Conservation (phyloP, 1,140 invertebrate genomes). For the Zaprionus capensis region DNA sequence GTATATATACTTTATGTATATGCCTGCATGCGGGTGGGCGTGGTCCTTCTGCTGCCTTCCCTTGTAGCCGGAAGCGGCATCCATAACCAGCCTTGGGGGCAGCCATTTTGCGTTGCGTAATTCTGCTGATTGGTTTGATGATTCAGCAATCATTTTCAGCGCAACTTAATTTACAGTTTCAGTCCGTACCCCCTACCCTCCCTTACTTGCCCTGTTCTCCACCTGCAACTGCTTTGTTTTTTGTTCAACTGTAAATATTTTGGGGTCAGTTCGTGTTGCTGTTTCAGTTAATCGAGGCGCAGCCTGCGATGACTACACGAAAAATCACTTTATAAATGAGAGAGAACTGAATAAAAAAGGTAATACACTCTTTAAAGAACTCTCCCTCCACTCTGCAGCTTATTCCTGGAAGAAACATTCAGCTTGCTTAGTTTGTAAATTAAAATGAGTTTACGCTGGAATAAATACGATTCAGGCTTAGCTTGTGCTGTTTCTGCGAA, state of each 20-base stretch:
- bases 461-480: no score
- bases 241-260: not conserved
- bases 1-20: constrained; percentile 1
- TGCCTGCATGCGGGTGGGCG: constrained; percentile 15
- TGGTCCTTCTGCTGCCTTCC: not conserved
- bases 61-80: constrained; percentile 34
- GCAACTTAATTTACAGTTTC: constrained; percentile 49
- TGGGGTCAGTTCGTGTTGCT: not conserved
- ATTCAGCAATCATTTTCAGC: constrained; percentile 67
- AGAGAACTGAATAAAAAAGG: not conserved
- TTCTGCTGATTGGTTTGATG: constrained; percentile 72
- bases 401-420: no score
- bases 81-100: constrained; percentile 7
- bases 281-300: not conserved
- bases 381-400: no score
- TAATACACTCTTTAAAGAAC: no score
- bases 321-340: constrained; percentile 27
- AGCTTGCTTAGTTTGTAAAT: not conserved
- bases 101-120: constrained; percentile 59
- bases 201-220: no score
- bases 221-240: not conserved
- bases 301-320: constrained; percentile 5
- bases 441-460: not conserved
- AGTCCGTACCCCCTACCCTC: not conserved
- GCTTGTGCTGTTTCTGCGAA: no score